phyloP scores from a whole-genome alignment of 2,888 invertebrate genomes.

The Sepioteuthis lessoniana region DNA sequence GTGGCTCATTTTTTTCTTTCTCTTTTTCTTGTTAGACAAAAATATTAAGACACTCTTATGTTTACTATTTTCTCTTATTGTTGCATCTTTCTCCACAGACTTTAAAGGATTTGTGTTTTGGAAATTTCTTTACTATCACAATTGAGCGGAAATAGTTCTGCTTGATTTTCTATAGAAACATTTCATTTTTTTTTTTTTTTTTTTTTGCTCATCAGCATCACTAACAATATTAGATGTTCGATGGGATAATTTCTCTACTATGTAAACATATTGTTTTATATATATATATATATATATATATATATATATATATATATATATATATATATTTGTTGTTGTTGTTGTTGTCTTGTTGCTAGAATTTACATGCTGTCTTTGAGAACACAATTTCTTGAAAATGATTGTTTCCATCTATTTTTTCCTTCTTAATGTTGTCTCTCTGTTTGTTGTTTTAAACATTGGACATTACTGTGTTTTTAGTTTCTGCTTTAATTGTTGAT shows the following conservation, averaged over 20 bases:
- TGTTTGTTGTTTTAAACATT: background rate
- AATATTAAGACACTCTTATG: background rate
- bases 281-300: too few relatives aligned
- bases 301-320: too few relatives aligned
- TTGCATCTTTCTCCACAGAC: slow-evolving; percentile 11
- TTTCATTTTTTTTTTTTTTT: background rate
- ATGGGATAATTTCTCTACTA: background rate
- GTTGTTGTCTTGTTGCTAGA: slow-evolving; percentile 21
- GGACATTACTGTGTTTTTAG: background rate
- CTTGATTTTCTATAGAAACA: background rate
- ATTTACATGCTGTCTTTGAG: slow-evolving; percentile 33
- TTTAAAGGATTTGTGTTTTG: background rate
- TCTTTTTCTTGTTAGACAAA: background rate
- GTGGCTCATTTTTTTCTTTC: background rate
- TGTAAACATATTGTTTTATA: background rate
- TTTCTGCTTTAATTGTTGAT: background rate
- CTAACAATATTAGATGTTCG: background rate
- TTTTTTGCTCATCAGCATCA: background rate
- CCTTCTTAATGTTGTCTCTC: background rate
- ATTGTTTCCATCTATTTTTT: background rate
- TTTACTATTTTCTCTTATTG: background rate
- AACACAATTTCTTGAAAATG: slow-evolving; percentile 6
- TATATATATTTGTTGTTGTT: background rate
- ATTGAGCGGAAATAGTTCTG: slow-evolving; percentile 18
- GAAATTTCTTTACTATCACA: background rate